A percentile compares a stretch with the other conserved stretches of the same genome.
These are phyloP conservation scores for Hippocampus kuda DNA, from an alignment of 2,797 vertebrate species.

Conservation along the genomic window DNA sequence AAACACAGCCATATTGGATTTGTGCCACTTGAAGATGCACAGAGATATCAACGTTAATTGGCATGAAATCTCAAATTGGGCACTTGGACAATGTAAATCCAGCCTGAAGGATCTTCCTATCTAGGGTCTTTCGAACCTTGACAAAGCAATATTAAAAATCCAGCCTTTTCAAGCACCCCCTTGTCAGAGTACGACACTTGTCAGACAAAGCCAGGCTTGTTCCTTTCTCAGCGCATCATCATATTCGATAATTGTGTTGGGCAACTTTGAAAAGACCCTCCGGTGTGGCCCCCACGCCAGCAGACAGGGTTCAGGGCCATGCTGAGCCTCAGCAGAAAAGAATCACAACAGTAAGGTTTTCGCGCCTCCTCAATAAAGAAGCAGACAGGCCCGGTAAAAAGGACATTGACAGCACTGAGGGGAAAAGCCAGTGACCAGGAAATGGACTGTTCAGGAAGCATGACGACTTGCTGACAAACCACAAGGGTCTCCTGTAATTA, in stretches of 20 bases:
- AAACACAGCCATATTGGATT: not conserved
- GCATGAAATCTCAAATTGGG: not conserved
- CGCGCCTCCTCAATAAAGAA: slow-evolving; percentile 45
- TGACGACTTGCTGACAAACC: slow-evolving; percentile 1
- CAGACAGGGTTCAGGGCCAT: slow-evolving; percentile 38
- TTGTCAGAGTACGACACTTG: slow-evolving; percentile 4
- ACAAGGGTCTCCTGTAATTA: not conserved
- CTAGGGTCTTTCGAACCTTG: not conserved
- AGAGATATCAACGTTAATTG: not conserved
- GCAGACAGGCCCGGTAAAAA: slow-evolving; percentile 23
- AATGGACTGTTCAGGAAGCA: slow-evolving; percentile 7
- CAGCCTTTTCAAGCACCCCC: not conserved
- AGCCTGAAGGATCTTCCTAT: not conserved
- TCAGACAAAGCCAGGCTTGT: slow-evolving; percentile 9
- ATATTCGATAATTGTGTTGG: slow-evolving; percentile 37
- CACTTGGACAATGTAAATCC: not conserved
- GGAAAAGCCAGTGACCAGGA: slow-evolving; percentile 14
- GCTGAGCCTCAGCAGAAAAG: slow-evolving; percentile 38
- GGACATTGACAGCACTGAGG: slow-evolving; percentile 13
- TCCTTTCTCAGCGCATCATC: slow-evolving; percentile 35
- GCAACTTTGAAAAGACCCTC: slow-evolving; percentile 39
- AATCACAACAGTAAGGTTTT: slow-evolving; percentile 29
- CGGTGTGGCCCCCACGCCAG: slow-evolving; percentile 13
- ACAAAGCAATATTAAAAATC: not conserved
- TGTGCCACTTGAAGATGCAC: not conserved